Base-by-base conservation (phyloP, 2,113 vertebrate genomes). In the Podarcis raffonei region DNA sequence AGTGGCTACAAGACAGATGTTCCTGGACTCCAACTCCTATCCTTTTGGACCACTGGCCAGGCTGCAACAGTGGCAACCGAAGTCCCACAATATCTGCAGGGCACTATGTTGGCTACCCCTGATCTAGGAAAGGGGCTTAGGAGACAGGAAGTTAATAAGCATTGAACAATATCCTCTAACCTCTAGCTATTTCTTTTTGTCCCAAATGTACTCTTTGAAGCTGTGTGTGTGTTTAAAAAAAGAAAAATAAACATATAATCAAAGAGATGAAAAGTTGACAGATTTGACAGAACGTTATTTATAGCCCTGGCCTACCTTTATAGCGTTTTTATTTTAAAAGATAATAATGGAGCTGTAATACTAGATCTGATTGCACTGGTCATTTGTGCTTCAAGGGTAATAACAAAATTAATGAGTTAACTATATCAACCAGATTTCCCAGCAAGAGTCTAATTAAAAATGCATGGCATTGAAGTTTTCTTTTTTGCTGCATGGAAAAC, bases 401-500 rank as follows among this genome's bases (percentile, higher is more conserved):
- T 88, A 91, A 90, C 25, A 87, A 89, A 95, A 94, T 81, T 72
- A 93, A 84, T n/a, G 62, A 74, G 65, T 78, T 80, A 90, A 90
- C 22, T 30, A 12, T 77, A 93, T 76, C 81, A 74, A 80, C 76
- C 66, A 39, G 80, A 90, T 83, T 92, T 90, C 78, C 85, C 89
- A 88, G 83, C 79, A 81, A 92, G 66, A 20, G 57, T 16, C 11
- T 91, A 57, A 93, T 94, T 93, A 94, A 94, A 95, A 72, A 94
- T 78, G 32, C 0, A 74, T 30, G 48, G 39, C 13, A 81, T 69
- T n/a, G 77, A 89, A 92, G 87, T 93, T 94, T 94, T 48, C 27
- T 72, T 88, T 42, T 85, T 84, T 87, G 18, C 87, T 62, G 76
- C 22, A 71, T 84, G 91, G 74, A 83, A 92, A 87, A 89, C 3